Conservation (phyloP, 2,113 vertebrate genomes). For the Eclectus roratus region DNA sequence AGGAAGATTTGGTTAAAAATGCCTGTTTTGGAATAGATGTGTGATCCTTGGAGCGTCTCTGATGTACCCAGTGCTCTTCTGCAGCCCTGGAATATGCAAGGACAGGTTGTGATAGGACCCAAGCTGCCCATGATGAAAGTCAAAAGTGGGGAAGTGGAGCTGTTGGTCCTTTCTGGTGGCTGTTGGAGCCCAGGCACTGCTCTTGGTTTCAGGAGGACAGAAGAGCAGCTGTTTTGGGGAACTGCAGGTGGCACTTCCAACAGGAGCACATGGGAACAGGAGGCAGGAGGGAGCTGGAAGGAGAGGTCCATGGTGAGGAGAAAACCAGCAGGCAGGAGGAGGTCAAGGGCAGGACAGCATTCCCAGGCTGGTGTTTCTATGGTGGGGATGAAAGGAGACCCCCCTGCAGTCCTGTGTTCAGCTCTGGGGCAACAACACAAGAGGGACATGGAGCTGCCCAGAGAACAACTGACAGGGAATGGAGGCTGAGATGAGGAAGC, state of each 20-base stretch:
- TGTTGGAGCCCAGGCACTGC: accelerated
- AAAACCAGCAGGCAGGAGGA: background rate
- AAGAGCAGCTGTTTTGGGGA: background rate
- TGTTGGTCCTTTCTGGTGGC: background rate
- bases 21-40: background rate
- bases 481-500: background rate
- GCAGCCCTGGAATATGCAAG: background rate
- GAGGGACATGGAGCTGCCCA: background rate
- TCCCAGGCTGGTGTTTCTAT: background rate
- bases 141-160: background rate
- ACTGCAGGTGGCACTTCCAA: background rate
- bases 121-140: background rate
- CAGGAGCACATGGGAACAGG: accelerated
- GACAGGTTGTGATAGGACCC: background rate
- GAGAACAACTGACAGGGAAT: background rate
- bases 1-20: background rate
- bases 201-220: background rate
- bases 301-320: background rate
- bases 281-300: background rate
- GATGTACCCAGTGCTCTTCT: background rate
- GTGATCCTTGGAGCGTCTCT: background rate
- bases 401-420: background rate
- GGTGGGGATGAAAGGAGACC: background rate
- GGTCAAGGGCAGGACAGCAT: background rate
- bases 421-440: background rate